A percentile compares a stretch with the other conserved stretches of the same genome.
Evolutionary conservation across 1,140 invertebrate genomes (phyloP).

Genomic region (Drosophila guanche): DNA sequence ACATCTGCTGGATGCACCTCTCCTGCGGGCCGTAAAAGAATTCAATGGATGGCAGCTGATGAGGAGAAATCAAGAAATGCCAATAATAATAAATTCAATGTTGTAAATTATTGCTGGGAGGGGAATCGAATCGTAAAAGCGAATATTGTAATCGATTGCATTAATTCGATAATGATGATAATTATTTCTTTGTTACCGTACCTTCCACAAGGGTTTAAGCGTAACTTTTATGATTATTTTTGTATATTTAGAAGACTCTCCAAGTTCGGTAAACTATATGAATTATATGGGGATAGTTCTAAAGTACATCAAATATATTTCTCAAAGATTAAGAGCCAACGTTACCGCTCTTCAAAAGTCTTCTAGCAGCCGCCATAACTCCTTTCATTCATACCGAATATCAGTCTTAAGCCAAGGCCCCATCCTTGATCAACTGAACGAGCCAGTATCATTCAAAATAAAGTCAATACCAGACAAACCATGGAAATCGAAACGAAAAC

Average conservation of each 20-base stretch:
- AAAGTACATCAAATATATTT: no score
- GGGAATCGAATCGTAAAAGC: conserved; percentile 57
- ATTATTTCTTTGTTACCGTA: conserved; percentile 54
- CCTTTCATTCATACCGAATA: not conserved
- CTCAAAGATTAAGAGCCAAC: no score
- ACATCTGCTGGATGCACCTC: conserved; percentile 23
- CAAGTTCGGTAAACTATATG: no score
- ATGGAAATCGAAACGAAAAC: conserved; percentile 59
- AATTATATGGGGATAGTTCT: no score
- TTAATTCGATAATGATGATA: conserved; percentile 66
- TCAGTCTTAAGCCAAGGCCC: not conserved
- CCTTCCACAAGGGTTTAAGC: not conserved
- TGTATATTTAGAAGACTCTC: no score
- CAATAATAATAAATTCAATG: conserved; percentile 75
- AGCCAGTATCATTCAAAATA: conserved; percentile 70
- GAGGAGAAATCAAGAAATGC: conserved; percentile 70
- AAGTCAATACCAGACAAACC: conserved; percentile 62
- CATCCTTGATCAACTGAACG: conserved; percentile 53
- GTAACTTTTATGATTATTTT: no score
- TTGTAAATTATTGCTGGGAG: conserved; percentile 56
- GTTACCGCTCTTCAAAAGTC: no score
- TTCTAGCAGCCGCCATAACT: not conserved
- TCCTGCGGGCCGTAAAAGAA: conserved; percentile 27
- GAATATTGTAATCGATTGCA: conserved; percentile 80
- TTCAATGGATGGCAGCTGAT: conserved; percentile 49